Evolutionary conservation across 2,888 invertebrate genomes (phyloP).

Genomic region (Zygogramma bicolorata): DNA sequence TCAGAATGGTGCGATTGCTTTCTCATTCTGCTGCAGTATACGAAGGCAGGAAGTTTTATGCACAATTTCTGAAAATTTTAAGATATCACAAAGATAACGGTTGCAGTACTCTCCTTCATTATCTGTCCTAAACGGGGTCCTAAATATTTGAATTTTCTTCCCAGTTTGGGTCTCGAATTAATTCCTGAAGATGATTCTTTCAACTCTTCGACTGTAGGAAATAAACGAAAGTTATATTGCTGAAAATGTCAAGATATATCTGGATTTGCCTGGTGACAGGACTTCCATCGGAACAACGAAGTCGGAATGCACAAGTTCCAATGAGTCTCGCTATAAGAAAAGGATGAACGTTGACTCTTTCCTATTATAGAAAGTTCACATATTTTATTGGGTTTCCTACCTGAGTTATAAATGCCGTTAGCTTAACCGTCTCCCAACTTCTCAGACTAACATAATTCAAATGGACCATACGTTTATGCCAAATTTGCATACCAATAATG

Average conservation of each 20-base stretch:
- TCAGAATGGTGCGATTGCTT: conserved; percentile 48
- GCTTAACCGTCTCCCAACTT: no score
- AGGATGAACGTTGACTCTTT: no score
- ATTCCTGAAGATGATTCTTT: background rate
- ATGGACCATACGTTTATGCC: no score
- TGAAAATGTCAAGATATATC: background rate
- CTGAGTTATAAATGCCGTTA: no score
- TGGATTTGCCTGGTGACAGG: background rate
- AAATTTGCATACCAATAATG: no score
- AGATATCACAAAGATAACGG: background rate
- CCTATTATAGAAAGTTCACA: no score
- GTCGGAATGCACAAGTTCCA: background rate
- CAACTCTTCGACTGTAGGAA: background rate
- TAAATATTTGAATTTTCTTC: background rate
- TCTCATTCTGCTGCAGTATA: conserved; percentile 34
- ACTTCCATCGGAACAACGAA: background rate
- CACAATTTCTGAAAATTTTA: background rate
- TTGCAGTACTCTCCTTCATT: background rate
- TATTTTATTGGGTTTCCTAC: no score
- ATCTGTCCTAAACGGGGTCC: no score
- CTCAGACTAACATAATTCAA: no score
- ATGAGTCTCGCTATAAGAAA: no score
- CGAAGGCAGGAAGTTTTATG: conserved; percentile 11
- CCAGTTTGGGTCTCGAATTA: background rate
- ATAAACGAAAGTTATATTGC: background rate